Percentiles rank a stretch among this genome's conserved stretches.
These are phyloP conservation scores for Serrognathus titanus DNA, from an alignment of 2,888 invertebrate species.

Conservation along the genomic window DNA sequence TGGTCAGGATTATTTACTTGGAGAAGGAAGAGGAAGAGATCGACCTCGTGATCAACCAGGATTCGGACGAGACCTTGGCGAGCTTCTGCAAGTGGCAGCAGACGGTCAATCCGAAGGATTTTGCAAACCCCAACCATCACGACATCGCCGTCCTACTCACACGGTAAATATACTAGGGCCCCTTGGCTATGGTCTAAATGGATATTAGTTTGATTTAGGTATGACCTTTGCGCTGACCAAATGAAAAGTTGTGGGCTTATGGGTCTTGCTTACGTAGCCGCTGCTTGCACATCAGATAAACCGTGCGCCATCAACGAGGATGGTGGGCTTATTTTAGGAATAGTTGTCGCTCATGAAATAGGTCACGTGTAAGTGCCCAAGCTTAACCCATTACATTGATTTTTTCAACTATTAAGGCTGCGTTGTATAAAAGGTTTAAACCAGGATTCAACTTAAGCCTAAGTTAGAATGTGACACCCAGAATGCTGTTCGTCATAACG, in stretches of 20 bases:
- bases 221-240: slow-evolving; percentile 55
- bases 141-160: slow-evolving; percentile 60
- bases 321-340: slow-evolving; percentile 60
- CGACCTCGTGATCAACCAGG: slow-evolving; percentile 49
- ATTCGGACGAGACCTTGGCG: slow-evolving; percentile 57
- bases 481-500: too few species aligned
- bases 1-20: slow-evolving; percentile 56
- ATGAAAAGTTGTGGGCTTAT: slow-evolving; percentile 53
- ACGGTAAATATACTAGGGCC: slow-evolving; percentile 45
- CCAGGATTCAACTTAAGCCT: too few species aligned
- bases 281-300: slow-evolving; percentile 60
- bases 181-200: not conserved
- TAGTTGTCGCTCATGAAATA: slow-evolving; percentile 65
- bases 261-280: slow-evolving; percentile 65
- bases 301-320: slow-evolving; percentile 68
- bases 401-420: too few species aligned
- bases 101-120: slow-evolving; percentile 54
- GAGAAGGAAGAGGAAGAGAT: slow-evolving; percentile 54
- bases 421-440: too few species aligned
- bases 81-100: slow-evolving; percentile 66
- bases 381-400: too few species aligned
- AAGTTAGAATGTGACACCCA: too few species aligned
- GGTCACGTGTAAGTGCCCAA: slow-evolving; percentile 61
- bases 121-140: slow-evolving; percentile 58
- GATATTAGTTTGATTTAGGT: slow-evolving; percentile 37